These are phyloP conservation scores for Athripsodes cinereus DNA, from an alignment of 2,888 invertebrate species.

Conservation along the genomic window DNA sequence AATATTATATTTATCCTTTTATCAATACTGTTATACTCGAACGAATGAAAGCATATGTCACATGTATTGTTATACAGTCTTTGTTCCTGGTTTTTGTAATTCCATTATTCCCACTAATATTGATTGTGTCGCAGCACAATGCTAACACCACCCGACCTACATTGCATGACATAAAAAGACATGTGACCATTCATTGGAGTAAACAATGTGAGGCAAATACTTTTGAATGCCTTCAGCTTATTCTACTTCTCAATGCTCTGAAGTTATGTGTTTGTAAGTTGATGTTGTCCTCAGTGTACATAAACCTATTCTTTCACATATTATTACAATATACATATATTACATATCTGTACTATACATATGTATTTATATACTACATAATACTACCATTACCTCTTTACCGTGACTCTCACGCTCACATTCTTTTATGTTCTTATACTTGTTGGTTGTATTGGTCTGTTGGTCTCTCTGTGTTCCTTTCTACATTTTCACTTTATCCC, in stretches of 20 bases:
- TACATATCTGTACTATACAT: too few species aligned
- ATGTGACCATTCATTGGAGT: constrained; percentile 18
- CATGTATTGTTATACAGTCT: too few species aligned
- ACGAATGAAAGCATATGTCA: neutral
- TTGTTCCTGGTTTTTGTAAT: too few species aligned
- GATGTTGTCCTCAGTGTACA: constrained; percentile 18
- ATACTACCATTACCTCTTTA: constrained; percentile 15
- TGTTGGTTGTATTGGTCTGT: too few species aligned
- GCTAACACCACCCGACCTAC: too few species aligned
- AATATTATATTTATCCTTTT: neutral
- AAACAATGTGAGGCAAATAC: neutral
- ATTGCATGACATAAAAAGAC: too few species aligned
- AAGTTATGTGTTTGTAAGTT: constrained; percentile 16
- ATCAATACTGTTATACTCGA: neutral
- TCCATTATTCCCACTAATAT: too few species aligned
- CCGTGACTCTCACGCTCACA: constrained; percentile 11
- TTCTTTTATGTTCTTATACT: too few species aligned
- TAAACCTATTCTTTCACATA: neutral
- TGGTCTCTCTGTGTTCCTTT: too few species aligned
- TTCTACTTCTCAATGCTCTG: constrained; percentile 20
- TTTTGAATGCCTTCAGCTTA: constrained; percentile 19
- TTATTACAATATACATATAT: too few species aligned
- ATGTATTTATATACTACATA: too few species aligned
- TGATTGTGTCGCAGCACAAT: too few species aligned
- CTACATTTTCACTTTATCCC: neutral